A percentile compares a stretch with the other conserved stretches of the same genome.
Evolutionary conservation across 1,140 invertebrate genomes (phyloP).

Genomic region (Drosophila pseudoananassae): DNA sequence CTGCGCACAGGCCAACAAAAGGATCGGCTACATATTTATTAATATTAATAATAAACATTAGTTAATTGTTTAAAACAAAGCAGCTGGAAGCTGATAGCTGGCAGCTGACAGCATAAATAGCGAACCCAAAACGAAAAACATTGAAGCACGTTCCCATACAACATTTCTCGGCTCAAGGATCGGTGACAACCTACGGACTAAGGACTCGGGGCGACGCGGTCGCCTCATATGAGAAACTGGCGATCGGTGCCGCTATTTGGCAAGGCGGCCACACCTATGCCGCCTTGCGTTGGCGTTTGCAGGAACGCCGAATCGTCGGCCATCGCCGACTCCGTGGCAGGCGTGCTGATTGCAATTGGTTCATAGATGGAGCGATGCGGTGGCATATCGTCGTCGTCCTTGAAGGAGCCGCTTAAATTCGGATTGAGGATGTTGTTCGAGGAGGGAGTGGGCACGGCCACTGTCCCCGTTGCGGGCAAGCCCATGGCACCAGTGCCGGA

Average conservation of each 20-base stretch:
- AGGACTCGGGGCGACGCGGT: slow-evolving; percentile 7
- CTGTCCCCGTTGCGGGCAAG: slow-evolving; percentile 25
- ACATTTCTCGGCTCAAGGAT: slow-evolving; percentile 4
- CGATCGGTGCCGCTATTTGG: slow-evolving; percentile 55
- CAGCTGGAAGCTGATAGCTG: slow-evolving; percentile 66
- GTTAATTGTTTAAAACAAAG: slow-evolving; percentile 80
- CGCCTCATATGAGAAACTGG: slow-evolving; percentile 71
- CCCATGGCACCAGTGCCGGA: slow-evolving; percentile 35
- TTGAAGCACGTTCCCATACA: not conserved
- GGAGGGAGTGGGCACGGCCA: slow-evolving; percentile 53
- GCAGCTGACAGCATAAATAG: slow-evolving; percentile 57
- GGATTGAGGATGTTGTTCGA: slow-evolving; percentile 83
- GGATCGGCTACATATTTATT: slow-evolving; percentile 64
- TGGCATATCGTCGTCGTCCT: slow-evolving; percentile 76
- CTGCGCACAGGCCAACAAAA: slow-evolving; percentile 48
- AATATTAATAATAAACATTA: slow-evolving; percentile 74
- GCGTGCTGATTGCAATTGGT: slow-evolving; percentile 62
- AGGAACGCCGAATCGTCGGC: slow-evolving; percentile 68
- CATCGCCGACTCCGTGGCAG: slow-evolving; percentile 30
- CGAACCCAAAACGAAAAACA: slow-evolving; percentile 34
- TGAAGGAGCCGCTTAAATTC: slow-evolving; percentile 84
- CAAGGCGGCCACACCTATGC: slow-evolving; percentile 78
- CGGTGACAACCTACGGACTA: slow-evolving; percentile 35
- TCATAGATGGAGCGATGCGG: slow-evolving; percentile 79
- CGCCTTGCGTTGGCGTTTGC: slow-evolving; percentile 70